These are phyloP conservation scores for Bombus polaris DNA, from an alignment of 1,140 invertebrate genomes.

Conservation along the genomic window DNA sequence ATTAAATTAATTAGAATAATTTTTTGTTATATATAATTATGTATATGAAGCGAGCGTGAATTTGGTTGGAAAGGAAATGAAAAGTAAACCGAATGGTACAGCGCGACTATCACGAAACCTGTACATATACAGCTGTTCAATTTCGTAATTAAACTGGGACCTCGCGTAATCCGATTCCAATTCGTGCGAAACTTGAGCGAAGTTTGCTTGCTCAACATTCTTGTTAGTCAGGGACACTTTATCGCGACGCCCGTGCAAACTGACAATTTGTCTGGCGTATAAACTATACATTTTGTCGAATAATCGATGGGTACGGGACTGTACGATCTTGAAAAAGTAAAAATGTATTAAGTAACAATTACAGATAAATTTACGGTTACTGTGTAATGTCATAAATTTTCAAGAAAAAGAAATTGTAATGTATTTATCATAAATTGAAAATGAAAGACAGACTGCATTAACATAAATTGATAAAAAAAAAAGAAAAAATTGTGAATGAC, in stretches of 20 bases:
- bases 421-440: too few species aligned
- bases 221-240: background rate
- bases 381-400: too few species aligned
- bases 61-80: background rate
- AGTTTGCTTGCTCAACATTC: slow-evolving; percentile 39
- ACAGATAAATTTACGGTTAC: too few species aligned
- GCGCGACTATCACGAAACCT: slow-evolving; percentile 29
- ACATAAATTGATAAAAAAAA: too few species aligned
- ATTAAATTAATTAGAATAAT: background rate
- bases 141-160: slow-evolving; percentile 58
- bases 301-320: too few species aligned
- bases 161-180: slow-evolving; percentile 54
- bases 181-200: slow-evolving; percentile 50
- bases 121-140: slow-evolving; percentile 21
- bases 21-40: background rate
- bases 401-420: too few species aligned
- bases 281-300: background rate
- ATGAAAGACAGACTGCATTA: too few species aligned
- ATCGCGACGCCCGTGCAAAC: background rate
- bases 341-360: too few species aligned
- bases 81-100: background rate
- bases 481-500: too few species aligned
- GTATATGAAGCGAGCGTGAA: background rate
- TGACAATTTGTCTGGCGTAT: background rate
- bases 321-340: too few species aligned